Base-by-base conservation (phyloP, 1,140 invertebrate genomes). In the Musca vetustissima region DNA sequence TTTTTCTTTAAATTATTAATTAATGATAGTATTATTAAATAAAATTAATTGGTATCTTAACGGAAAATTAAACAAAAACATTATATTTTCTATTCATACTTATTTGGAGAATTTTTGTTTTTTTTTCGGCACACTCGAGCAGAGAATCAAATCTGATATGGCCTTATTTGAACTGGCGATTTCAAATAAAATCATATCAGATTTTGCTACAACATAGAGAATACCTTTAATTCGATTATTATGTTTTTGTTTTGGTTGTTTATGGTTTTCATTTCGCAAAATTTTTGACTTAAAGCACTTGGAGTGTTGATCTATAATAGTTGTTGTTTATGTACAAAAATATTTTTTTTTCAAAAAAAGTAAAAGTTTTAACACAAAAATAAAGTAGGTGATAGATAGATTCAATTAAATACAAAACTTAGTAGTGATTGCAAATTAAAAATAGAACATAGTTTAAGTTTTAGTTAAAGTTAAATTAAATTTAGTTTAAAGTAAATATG, bases 151-250 rank as follows among this genome's bases (percentile, higher is more conserved):
- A 36, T 57, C 59, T 55, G 57, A 72, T 69, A 69, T 69, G 73
- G 76, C 72, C 25, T 43, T 55, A 49, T 28, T 67, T 76, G 69
- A 73, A 79, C 77, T 79, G 77, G 77, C 77, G 77, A 79, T 79
- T 79, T 76, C 53, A 70, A 64, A 67, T 48, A 61, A 52, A n/a
- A 6, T 14, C 22, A 19, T 22, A 22, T 21, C 22, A 22, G n/a
- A 25, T 55, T 64, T 43, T 15, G 28, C n/a, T n/a, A n/a, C n/a
- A 66, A 28, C 28, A 55, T 52, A 50, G 52, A 52, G 24, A 36
- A 36, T 50, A 25, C 32, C 15, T 36, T 28, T 47, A 15, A 24
- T 48, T 66, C 22, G 15, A 36, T 55, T 14, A 49, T 66, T 68
- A 59, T 59, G 24, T 64, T 69, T 69, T 72, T 75, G 49, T 73